Base-by-base conservation (phyloP, 2,797 vertebrate genomes). In the Melanogrammus aeglefinus region DNA sequence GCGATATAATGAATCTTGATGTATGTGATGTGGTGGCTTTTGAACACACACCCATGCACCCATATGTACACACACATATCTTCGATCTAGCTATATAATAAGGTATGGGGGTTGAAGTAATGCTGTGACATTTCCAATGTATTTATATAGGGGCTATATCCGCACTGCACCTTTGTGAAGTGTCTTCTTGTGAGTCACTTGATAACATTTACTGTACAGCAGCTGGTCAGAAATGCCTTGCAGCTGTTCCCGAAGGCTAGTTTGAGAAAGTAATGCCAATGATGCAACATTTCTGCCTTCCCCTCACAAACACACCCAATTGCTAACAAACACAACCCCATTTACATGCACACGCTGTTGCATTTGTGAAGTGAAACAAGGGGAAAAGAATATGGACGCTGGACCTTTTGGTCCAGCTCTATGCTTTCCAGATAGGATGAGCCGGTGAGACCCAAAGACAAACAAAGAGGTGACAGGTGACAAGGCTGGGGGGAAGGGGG, bases 331-430 rank as follows among this genome's bases (percentile, higher is more conserved):
- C 16, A 21, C 47, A 21, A 14, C 16, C 44, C 13, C 47, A 21
- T 6, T 6, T 4, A 21, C 18, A 57, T 4, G 14, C 6, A 18
- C 47, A 57, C 16, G 83, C 85, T 80, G 83, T 41, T 75, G 75
- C 75, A 78, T 84, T 78, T 82, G 82, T 83, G 76, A 31, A 81
- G 86, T 82, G 73, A 31, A 35, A 72, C 80, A 84, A 80, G 41
- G 41, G 0, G 41, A 44, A 44, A 44, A 44, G 1, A 13, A 44
- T 16, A 16, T 0, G 13, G 41, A 44, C 41, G 14, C 81, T 82
- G 76, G 82, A 87, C 83, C 72, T 41, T 80, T 73, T 21, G 6
- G 72, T 41, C 73, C 69, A 29, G 70, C 85, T 74, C 80, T 57
- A 7, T 27, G 29, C 72, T 51, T 36, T 47, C 41, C 75, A 84